Base-by-base conservation (phyloP, 2,113 vertebrate genomes). In the Chauna torquata region DNA sequence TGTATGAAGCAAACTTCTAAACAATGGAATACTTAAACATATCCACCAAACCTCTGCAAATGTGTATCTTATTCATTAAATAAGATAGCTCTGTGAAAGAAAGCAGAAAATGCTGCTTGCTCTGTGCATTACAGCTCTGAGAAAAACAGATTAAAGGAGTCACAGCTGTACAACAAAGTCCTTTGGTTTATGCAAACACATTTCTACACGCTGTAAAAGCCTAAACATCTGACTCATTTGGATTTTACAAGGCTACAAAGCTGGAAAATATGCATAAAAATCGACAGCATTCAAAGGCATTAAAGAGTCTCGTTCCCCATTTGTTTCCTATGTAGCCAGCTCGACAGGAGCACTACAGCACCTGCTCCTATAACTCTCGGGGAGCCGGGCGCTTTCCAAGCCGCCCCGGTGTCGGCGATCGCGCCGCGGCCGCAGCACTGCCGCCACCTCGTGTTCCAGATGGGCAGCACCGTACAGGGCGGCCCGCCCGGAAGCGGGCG, bases 371-470 rank as follows among this genome's bases (percentile, higher is more conserved):
- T 13, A 86, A 40, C 59, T 86, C 85, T 38, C 57, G 11, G 14
- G 59, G 61, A 24, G 52, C 30, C 68, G 3, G 61, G 40, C 25
- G 3, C 57, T 7, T 6, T 36, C 2, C 28, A 1, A 42, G 19
- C 64, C 12, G n/a, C 2, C 5, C 3, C 7, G 5, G 4, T 2
- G 11, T 8, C 16, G 45, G 40, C 12, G 12, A 3, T 27, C 18
- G 14, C 20, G 28, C 52, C 34, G 16, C 68, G 6, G 34, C 96
- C 93, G 90, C 62, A 69, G 75, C 96, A 70, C 97, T 65, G 83
- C 61, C 93, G 98, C 98, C 98, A 97, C 32, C 98, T 98, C 64
- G 96, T 62, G 98, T 74, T 92, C 4, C 22, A 34, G 58, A 6
- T 2, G 45, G 62, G 77, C 40, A 65, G 42, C 40, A 65, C 54